Percentiles rank a stretch among this genome's conserved stretches.
phyloP scores from a whole-genome alignment of 2,113 vertebrate species.

The Oceanodroma tethys region DNA sequence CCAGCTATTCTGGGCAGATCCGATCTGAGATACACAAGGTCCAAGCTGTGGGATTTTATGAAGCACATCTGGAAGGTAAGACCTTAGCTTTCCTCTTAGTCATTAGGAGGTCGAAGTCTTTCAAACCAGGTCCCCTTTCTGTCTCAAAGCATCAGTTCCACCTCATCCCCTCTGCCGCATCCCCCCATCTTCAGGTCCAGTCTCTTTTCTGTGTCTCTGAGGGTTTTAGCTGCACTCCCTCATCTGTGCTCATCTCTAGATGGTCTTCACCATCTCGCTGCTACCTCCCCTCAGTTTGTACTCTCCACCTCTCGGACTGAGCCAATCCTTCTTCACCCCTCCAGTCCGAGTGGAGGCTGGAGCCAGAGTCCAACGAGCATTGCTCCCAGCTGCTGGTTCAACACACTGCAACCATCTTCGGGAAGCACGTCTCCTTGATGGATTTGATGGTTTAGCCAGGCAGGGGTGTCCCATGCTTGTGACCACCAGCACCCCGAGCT shows the following conservation, averaged over 20 bases:
- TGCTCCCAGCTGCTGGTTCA: constrained; percentile 79
- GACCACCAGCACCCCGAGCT: neutral
- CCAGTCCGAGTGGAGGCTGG: constrained; percentile 77
- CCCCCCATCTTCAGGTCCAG: neutral
- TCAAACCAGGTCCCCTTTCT: neutral
- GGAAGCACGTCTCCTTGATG: constrained; percentile 66
- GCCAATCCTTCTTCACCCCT: neutral
- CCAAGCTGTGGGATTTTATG: constrained; percentile 75
- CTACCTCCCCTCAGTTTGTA: neutral
- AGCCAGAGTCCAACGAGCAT: constrained; percentile 73
- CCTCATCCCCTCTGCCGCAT: neutral
- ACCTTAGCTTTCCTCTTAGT: neutral
- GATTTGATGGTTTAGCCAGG: constrained; percentile 75
- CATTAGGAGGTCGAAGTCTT: neutral
- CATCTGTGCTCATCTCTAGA: neutral
- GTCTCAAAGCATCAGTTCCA: neutral
- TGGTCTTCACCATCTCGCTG: neutral
- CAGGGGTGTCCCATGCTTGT: constrained; percentile 63
- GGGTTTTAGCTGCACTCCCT: neutral
- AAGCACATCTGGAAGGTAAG: constrained; percentile 82
- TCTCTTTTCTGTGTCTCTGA: neutral
- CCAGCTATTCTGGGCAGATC: constrained; percentile 72
- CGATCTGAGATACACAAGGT: constrained; percentile 76
- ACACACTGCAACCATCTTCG: constrained; percentile 72
- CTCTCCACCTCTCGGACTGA: neutral